Evolutionary conservation across 2,797 vertebrate genomes (phyloP), one percentile per base, ranked within the genome.

Genomic region (Mionectes olivaceus): DNA sequence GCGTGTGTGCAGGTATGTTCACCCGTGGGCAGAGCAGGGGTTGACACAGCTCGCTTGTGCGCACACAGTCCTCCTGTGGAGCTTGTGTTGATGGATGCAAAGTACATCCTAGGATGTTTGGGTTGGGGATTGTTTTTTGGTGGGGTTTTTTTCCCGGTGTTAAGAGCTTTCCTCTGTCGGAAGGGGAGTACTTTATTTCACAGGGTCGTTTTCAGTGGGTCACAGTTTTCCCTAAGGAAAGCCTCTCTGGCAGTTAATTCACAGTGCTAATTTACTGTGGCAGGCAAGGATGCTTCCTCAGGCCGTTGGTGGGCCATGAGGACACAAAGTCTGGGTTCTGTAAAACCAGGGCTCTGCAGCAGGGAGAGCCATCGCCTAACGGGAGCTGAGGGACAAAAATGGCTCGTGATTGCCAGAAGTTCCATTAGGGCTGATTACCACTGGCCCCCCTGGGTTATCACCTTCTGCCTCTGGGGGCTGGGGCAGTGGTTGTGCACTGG

Each of bases 141-240:
- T 47, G 22, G 4, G 11, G 9, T 9, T 70, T 37, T 28, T 37
- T 39, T 5, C 9, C 10, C 0, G 0, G 10, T 0, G 0, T 52
- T 49, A 10, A 25, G 13, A 47, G 37, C 44, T 70, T 65, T 61
- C 32, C 37, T 56, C 17, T 53, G 52, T 65, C 10, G 7, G 14
- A 33, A 33, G 25, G 37, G 46, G 57, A 73, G 13, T 2, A 15
- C 17, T 83, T 86, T 3, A 23, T 83, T 91, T 80, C 2, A 7
- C 83, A 50, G 11, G 18, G 43, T 10, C 41, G 7, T 2, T 70
- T 79, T 64, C 16, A 30, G 63, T 4, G 4, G 25, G 22, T 8
- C 5, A 19, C 4, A 3, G 1, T 73, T 59, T 64, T 68, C 71
- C 59, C 57, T 5, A 8, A 30, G 39, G 33, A 89, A 32, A 74